Evolutionary conservation across 2,797 vertebrate genomes (phyloP).

Genomic region (Acanthis flammea): DNA sequence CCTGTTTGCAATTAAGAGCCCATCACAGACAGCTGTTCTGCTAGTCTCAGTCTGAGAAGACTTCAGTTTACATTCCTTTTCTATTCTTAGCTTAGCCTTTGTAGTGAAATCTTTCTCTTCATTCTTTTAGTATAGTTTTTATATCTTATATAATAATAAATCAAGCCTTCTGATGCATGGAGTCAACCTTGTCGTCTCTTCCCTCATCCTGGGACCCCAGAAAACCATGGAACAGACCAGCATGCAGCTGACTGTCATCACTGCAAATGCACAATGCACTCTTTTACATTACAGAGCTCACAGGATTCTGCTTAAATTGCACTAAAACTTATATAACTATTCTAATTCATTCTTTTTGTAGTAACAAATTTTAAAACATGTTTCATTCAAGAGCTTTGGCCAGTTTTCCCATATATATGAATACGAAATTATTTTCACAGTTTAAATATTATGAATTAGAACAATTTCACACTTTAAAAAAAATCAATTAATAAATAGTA

Average conservation of each 20-base stretch:
- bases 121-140: too few relatives aligned
- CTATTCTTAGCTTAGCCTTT: too few relatives aligned
- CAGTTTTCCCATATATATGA: not conserved
- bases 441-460: not conserved
- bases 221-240: too few relatives aligned
- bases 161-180: too few relatives aligned
- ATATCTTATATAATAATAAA: too few relatives aligned
- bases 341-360: not conserved
- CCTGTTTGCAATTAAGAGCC: too few relatives aligned
- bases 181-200: too few relatives aligned
- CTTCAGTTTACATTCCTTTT: too few relatives aligned
- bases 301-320: not conserved
- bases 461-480: accelerated
- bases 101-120: too few relatives aligned
- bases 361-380: not conserved
- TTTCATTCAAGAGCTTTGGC: not conserved
- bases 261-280: not conserved
- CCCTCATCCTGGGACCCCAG: too few relatives aligned
- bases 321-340: not conserved
- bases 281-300: not conserved
- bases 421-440: not conserved
- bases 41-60: too few relatives aligned
- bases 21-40: too few relatives aligned
- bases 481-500: not conserved
- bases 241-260: not conserved